A percentile compares a stretch with the other conserved stretches of the same genome.
Conservation (phyloP, 2,113 vertebrate genomes). For the Hypanus sabinus region DNA sequence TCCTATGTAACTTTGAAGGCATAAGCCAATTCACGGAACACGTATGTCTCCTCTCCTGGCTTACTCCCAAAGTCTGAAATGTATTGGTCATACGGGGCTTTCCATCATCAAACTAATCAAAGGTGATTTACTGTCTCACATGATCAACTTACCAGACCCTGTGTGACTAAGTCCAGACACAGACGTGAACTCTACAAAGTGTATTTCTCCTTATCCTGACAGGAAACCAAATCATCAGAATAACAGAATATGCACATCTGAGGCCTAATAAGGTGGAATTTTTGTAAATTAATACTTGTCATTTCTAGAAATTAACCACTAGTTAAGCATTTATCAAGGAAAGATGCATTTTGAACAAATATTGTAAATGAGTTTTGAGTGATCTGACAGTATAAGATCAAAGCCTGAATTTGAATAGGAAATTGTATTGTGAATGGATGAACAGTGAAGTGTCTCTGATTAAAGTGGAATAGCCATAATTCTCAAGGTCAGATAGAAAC, state of each 20-base stretch:
- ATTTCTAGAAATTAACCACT: background rate
- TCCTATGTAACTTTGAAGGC: background rate
- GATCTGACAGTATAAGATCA: conserved; percentile 39
- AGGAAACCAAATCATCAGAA: background rate
- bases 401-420: conserved; percentile 44
- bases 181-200: background rate
- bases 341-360: background rate
- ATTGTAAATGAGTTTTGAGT: conserved; percentile 14
- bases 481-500: conserved; percentile 46
- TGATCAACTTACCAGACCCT: conserved; percentile 19
- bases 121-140: background rate
- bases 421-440: conserved; percentile 40
- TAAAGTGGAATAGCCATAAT: conserved; percentile 44
- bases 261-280: background rate
- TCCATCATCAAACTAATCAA: conserved; percentile 21
- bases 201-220: conserved; percentile 12
- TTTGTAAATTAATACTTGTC: conserved; percentile 17
- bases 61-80: background rate
- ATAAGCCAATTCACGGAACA: background rate
- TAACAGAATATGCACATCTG: background rate
- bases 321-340: background rate
- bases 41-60: background rate
- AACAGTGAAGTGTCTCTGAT: conserved; percentile 42
- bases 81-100: conserved; percentile 21
- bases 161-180: conserved; percentile 20